phyloP scores from a whole-genome alignment of 2,113 vertebrate genomes.

The Maccullochella peelii region DNA sequence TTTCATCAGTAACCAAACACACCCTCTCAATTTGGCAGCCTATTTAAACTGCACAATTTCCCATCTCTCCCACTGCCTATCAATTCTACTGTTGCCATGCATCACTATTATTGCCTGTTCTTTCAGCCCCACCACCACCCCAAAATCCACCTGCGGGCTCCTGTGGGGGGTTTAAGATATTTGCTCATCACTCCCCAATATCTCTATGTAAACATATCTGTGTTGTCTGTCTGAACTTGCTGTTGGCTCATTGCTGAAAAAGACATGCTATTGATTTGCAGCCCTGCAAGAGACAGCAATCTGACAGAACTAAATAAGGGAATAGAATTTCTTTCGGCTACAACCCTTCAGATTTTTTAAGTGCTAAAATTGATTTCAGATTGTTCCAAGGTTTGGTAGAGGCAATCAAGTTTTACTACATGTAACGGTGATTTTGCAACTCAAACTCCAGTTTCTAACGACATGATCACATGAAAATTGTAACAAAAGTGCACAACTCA shows the following conservation, averaged over 20 bases:
- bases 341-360: background rate
- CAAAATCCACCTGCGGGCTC: too few relatives aligned
- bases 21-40: too few relatives aligned
- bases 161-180: too few relatives aligned
- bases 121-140: too few relatives aligned
- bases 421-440: background rate
- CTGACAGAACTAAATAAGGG: background rate
- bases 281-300: background rate
- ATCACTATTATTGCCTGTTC: too few relatives aligned
- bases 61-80: too few relatives aligned
- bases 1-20: background rate
- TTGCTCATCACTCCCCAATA: too few relatives aligned
- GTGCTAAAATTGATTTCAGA: background rate
- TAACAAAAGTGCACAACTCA: background rate
- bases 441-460: background rate
- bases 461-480: background rate
- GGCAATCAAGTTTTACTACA: background rate
- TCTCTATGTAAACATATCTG: too few relatives aligned
- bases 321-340: background rate
- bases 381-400: background rate
- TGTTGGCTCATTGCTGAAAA: background rate
- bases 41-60: too few relatives aligned
- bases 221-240: background rate
- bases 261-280: background rate
- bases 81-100: too few relatives aligned